Percentiles rank a stretch among this genome's conserved stretches.
These are phyloP conservation scores for Ficedula albicollis DNA, from an alignment of 2,797 vertebrate species.

Conservation along the genomic window DNA sequence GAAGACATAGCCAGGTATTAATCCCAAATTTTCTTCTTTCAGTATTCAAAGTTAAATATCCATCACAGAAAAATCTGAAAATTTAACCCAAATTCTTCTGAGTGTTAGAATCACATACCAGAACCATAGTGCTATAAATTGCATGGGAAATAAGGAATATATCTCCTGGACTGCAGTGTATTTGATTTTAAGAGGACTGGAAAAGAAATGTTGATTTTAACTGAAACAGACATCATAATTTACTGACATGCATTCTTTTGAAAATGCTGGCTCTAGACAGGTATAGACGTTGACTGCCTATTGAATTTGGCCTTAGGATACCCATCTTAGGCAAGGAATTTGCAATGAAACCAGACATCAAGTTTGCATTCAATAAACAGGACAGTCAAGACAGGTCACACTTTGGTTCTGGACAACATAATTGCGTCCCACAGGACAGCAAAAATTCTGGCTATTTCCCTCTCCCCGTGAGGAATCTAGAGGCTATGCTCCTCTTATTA, in stretches of 20 bases:
- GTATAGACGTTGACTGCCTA: constrained; percentile 45
- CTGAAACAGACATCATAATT: constrained; percentile 71
- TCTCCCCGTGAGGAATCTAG: not conserved
- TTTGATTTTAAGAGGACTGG: constrained; percentile 70
- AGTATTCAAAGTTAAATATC: constrained; percentile 23
- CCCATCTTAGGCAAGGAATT: constrained; percentile 37
- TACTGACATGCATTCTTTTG: constrained; percentile 54
- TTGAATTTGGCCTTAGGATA: constrained; percentile 73
- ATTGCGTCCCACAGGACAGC: constrained; percentile 69
- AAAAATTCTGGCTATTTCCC: constrained; percentile 40
- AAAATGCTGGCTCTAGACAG: constrained; percentile 69
- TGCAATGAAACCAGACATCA: constrained; percentile 68
- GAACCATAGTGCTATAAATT: constrained; percentile 19
- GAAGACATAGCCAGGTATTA: not conserved
- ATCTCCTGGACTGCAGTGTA: constrained; percentile 41
- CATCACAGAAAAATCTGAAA: not conserved
- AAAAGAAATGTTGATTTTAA: constrained; percentile 77
- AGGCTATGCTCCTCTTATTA: constrained; percentile 39
- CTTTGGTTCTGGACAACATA: constrained; percentile 51
- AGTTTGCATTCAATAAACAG: constrained; percentile 67
- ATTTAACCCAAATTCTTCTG: not conserved
- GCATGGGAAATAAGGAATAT: constrained; percentile 59
- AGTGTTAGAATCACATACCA: not conserved
- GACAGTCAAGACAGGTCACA: constrained; percentile 48
- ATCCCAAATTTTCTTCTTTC: constrained; percentile 2